These are phyloP conservation scores for Carposina sasakii DNA, from an alignment of 1,140 invertebrate species.

Conservation along the genomic window DNA sequence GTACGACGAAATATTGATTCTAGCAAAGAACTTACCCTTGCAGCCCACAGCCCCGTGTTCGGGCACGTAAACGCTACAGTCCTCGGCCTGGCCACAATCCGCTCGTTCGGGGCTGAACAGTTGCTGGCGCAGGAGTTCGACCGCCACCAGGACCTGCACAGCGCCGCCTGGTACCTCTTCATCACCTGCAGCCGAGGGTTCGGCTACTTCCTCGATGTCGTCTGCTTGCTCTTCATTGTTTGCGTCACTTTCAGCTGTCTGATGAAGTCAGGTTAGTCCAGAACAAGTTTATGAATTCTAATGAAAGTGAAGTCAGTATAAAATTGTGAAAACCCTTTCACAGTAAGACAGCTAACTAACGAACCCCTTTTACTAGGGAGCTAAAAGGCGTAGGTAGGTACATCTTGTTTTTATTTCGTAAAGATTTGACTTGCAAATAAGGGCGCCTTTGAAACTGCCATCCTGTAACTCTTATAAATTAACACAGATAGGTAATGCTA, in stretches of 20 bases:
- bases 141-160: constrained; percentile 80
- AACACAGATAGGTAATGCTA: too few species aligned
- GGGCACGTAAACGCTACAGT: constrained; percentile 88
- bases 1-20: too few species aligned
- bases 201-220: constrained; percentile 81
- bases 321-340: too few species aligned
- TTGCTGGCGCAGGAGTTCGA: constrained; percentile 78
- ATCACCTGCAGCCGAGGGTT: constrained; percentile 87
- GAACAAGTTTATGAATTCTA: too few species aligned
- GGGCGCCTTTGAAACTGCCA: too few species aligned
- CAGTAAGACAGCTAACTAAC: too few species aligned
- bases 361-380: too few species aligned
- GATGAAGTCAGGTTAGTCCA: constrained; percentile 59
- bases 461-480: too few species aligned
- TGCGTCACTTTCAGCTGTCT: constrained; percentile 77
- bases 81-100: constrained; percentile 86
- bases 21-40: background rate
- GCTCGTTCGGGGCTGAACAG: constrained; percentile 79
- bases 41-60: constrained; percentile 87
- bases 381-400: too few species aligned
- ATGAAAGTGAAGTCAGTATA: too few species aligned
- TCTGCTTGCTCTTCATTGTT: constrained; percentile 80
- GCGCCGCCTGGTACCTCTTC: constrained; percentile 82
- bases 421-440: too few species aligned
- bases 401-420: too few species aligned